Evolutionary conservation across 2,113 vertebrate genomes (phyloP).

Genomic region (Mixornis gularis): DNA sequence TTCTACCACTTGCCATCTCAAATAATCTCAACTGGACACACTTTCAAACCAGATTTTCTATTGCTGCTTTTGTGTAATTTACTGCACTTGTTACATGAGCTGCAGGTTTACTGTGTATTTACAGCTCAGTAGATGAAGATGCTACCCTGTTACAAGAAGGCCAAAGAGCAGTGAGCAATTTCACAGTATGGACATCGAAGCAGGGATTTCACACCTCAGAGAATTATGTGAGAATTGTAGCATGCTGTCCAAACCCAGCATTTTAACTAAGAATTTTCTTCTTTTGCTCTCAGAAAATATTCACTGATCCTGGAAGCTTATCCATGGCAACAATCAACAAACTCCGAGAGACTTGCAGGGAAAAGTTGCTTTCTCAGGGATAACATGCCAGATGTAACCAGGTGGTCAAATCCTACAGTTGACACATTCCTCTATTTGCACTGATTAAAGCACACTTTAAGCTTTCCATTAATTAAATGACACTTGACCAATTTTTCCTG

Average conservation of each 20-base stretch:
- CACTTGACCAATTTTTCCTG: constrained; percentile 50
- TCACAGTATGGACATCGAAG: not conserved
- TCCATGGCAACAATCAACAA: constrained; percentile 79
- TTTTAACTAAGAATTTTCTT: not conserved
- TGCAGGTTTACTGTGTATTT: not conserved
- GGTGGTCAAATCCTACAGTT: not conserved
- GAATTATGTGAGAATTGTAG: not conserved
- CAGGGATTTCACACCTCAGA: not conserved
- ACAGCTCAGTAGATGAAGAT: not conserved
- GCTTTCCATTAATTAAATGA: constrained; percentile 41
- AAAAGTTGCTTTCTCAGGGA: constrained; percentile 72
- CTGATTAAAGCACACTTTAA: constrained; percentile 36
- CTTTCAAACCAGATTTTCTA: not conserved
- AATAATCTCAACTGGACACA: not conserved
- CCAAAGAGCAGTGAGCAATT: not conserved
- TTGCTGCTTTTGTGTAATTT: not conserved
- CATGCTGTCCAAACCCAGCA: not conserved
- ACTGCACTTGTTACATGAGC: not conserved
- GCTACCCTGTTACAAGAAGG: not conserved
- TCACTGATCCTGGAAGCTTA: constrained; percentile 85
- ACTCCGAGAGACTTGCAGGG: constrained; percentile 79
- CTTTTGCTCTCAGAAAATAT: constrained; percentile 81
- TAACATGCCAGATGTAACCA: not conserved
- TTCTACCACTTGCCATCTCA: not conserved
- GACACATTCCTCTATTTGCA: constrained; percentile 68